phyloP scores from a whole-genome alignment of 2,797 vertebrate genomes.

The Hemitrygon akajei region DNA sequence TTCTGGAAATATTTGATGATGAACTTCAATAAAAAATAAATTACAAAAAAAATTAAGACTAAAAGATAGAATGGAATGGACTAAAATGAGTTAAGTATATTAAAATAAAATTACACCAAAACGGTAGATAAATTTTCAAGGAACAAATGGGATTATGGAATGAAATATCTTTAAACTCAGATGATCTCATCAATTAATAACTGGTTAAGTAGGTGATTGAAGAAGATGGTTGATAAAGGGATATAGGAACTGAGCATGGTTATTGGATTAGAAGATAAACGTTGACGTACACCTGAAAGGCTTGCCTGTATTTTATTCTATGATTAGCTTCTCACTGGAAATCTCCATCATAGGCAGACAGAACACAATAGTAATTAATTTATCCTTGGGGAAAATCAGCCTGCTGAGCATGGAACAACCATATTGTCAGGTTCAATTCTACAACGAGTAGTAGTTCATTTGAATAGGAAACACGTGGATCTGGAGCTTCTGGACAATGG shows the following conservation, averaged over 20 bases:
- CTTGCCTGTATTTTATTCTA: background rate
- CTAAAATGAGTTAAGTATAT: background rate
- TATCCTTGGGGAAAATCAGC: background rate
- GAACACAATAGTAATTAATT: background rate
- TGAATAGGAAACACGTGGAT: no score
- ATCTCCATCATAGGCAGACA: background rate
- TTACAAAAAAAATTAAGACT: no score
- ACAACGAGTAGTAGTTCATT: background rate
- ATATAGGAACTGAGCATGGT: background rate
- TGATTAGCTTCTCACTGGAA: background rate
- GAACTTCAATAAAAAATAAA: no score
- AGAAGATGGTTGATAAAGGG: background rate
- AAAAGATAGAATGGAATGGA: background rate
- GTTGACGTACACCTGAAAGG: background rate
- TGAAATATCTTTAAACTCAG: background rate
- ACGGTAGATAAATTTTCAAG: background rate
- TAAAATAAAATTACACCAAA: background rate
- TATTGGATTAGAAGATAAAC: background rate
- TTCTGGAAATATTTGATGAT: no score
- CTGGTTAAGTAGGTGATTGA: background rate
- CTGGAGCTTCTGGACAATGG: background rate
- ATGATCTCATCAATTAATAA: background rate
- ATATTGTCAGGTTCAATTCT: background rate
- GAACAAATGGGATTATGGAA: background rate
- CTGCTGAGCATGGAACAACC: no score